These are phyloP conservation scores for Notarius quadriscutis DNA, from an alignment of 2,113 vertebrate species.

Conservation along the genomic window DNA sequence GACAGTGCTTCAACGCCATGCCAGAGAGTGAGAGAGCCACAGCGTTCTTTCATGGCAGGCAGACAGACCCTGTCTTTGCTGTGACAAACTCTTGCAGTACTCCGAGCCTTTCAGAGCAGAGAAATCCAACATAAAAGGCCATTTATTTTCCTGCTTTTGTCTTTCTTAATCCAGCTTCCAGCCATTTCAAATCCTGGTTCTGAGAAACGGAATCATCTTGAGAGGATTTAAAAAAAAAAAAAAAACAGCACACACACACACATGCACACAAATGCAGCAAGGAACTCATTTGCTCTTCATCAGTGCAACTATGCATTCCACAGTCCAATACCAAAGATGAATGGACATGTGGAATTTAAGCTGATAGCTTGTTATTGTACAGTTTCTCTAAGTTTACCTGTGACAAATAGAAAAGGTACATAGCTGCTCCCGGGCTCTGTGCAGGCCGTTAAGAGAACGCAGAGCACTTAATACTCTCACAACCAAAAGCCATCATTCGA, in stretches of 20 bases:
- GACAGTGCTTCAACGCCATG: conserved; percentile 44
- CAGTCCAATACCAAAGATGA: conserved; percentile 91
- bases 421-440: conserved; percentile 23
- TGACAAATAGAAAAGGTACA: conserved; percentile 53
- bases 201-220: conserved; percentile 55
- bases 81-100: conserved; percentile 57
- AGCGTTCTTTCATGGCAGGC: conserved; percentile 71
- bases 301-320: conserved; percentile 92
- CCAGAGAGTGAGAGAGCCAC: conserved; percentile 48
- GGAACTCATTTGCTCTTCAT: conserved; percentile 66
- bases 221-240: conserved; percentile 37
- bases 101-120: conserved; percentile 62
- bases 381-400: conserved; percentile 55
- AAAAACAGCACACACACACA: background rate
- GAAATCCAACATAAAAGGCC: conserved; percentile 58
- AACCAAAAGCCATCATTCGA: conserved; percentile 48
- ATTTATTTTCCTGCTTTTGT: conserved; percentile 41
- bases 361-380: conserved; percentile 53
- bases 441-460: conserved; percentile 17
- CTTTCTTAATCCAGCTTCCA: conserved; percentile 39
- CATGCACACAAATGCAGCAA: conserved; percentile 44
- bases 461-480: conserved; percentile 43
- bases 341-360: conserved; percentile 70
- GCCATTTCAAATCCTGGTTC: conserved; percentile 58
- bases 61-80: conserved; percentile 67